Evolutionary conservation across 2,113 vertebrate genomes (phyloP).

Genomic region (Ifrita kowaldi): DNA sequence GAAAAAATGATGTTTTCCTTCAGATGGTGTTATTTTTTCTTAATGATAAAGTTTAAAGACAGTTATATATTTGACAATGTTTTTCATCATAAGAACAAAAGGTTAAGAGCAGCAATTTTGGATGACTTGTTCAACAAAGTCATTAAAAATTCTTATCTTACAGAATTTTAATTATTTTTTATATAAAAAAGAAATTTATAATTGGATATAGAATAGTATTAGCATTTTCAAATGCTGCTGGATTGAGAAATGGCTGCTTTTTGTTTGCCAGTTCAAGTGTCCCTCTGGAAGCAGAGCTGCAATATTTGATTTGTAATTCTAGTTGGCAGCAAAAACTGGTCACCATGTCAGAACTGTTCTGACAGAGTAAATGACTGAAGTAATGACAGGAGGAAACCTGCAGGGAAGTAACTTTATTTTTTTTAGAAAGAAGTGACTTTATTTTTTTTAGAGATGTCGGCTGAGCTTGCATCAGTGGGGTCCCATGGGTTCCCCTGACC

Average conservation of each 20-base stretch:
- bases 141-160: neutral
- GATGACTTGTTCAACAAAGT: neutral
- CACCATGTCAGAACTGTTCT: slow-evolving; percentile 15
- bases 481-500: neutral
- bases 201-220: neutral
- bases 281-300: slow-evolving; percentile 32
- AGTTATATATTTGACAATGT: neutral
- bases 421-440: neutral
- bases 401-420: neutral
- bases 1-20: neutral
- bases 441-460: neutral
- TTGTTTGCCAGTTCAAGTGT: slow-evolving; percentile 8
- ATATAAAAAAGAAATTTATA: neutral
- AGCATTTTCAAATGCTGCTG: slow-evolving; percentile 13
- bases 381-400: neutral
- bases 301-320: slow-evolving; percentile 15
- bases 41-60: neutral
- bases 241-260: neutral
- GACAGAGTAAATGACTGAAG: slow-evolving; percentile 1
- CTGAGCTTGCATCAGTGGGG: neutral
- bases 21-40: neutral
- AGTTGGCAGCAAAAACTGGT: slow-evolving; percentile 27
- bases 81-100: neutral
- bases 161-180: neutral
- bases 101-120: neutral